Percentiles rank a stretch among this genome's conserved stretches.
These are phyloP conservation scores for Grallaria varia DNA, from an alignment of 2,113 vertebrate species.

Conservation along the genomic window DNA sequence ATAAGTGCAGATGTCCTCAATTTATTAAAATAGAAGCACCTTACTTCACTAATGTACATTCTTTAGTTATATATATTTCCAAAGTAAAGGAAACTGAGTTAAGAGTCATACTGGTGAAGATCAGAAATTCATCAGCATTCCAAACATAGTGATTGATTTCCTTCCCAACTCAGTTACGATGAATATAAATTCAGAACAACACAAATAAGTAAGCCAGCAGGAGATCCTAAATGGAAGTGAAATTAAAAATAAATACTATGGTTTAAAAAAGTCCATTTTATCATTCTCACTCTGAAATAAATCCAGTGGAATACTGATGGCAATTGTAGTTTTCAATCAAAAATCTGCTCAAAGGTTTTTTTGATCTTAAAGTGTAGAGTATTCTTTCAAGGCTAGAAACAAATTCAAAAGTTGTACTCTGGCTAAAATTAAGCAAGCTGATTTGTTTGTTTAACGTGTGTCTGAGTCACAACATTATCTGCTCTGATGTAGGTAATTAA, in stretches of 20 bases:
- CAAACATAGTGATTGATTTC: neutral
- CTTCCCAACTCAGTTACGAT: neutral
- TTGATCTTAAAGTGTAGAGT: neutral
- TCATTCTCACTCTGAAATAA: neutral
- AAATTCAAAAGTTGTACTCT: neutral
- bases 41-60: neutral
- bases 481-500: neutral
- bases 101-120: neutral
- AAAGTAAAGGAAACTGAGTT: neutral
- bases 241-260: constrained; percentile 44
- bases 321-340: neutral
- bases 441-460: neutral
- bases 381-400: neutral
- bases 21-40: neutral
- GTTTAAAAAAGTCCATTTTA: neutral
- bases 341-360: neutral
- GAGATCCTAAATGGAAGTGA: neutral
- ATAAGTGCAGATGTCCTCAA: neutral
- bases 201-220: neutral
- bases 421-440: neutral
- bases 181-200: constrained; percentile 8
- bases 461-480: neutral
- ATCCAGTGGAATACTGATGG: neutral
- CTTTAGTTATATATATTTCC: neutral
- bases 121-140: neutral